Conservation (phyloP, 2,888 invertebrate species). For the Serripes groenlandicus region DNA sequence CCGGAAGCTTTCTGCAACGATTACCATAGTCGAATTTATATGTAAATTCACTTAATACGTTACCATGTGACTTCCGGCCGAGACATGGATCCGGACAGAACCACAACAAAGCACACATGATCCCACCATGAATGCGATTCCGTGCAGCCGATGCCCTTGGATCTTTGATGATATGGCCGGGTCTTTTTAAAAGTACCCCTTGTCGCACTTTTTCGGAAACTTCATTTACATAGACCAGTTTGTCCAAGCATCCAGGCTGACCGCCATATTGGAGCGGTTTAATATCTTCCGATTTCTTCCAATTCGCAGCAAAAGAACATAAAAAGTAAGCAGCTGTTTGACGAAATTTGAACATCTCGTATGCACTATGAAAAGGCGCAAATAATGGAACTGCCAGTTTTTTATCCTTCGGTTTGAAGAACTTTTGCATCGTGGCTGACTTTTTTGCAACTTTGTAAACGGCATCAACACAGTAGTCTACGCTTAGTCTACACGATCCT, state of each 20-base stretch:
- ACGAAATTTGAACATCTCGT: slow-evolving; percentile 73
- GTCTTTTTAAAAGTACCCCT: slow-evolving; percentile 2
- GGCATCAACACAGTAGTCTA: slow-evolving; percentile 65
- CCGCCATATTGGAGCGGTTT: slow-evolving; percentile 4
- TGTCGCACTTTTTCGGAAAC: slow-evolving; percentile 30
- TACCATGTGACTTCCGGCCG: slow-evolving; percentile 70
- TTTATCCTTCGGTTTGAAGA: slow-evolving; percentile 9
- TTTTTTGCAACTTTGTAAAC: slow-evolving; percentile 55
- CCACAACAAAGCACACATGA: slow-evolving; percentile 77
- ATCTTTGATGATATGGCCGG: slow-evolving; percentile 41
- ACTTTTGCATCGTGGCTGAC: slow-evolving; percentile 57
- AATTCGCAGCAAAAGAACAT: slow-evolving; percentile 79
- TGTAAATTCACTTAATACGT: slow-evolving; percentile 10
- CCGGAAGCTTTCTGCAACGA: slow-evolving; percentile 70
- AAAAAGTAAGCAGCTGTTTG: slow-evolving; percentile 80
- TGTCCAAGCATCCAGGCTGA: slow-evolving; percentile 61
- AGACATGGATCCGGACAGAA: slow-evolving; percentile 83
- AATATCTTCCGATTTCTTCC: slow-evolving; percentile 13
- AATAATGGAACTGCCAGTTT: slow-evolving; percentile 1
- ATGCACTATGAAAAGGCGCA: slow-evolving; percentile 49
- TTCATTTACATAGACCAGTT: slow-evolving; percentile 60
- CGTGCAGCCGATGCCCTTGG: slow-evolving; percentile 25
- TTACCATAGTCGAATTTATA: slow-evolving; percentile 58
- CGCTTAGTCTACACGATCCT: slow-evolving; percentile 61
- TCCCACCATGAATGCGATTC: slow-evolving; percentile 45